phyloP scores from a whole-genome alignment of 2,113 vertebrate species.

The Pachycephala philippinensis region DNA sequence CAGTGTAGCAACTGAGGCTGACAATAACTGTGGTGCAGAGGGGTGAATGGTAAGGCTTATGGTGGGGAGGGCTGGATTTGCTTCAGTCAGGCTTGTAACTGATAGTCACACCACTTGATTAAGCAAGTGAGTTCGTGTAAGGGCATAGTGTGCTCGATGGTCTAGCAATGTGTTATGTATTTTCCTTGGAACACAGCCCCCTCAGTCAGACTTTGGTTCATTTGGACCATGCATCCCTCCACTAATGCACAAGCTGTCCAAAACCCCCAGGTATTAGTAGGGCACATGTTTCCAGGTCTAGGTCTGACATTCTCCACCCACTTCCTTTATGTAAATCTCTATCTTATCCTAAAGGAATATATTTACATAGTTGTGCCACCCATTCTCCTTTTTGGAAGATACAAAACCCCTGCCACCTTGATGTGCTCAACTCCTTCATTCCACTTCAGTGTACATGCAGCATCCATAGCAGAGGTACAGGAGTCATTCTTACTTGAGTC shows the following conservation, averaged over 20 bases:
- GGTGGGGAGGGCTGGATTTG: not conserved
- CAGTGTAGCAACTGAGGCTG: not conserved
- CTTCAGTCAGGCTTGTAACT: not conserved
- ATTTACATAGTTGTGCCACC: not conserved
- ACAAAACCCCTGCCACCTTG: not conserved
- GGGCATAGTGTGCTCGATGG: not conserved
- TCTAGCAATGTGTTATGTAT: not conserved
- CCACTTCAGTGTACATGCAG: not conserved
- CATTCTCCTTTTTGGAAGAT: not conserved
- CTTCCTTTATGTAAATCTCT: not conserved
- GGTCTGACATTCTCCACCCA: not conserved
- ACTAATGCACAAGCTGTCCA: not conserved
- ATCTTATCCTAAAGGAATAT: not conserved
- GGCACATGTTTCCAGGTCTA: not conserved
- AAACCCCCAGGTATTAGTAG: not conserved
- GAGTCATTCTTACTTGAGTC: rapidly evolving
- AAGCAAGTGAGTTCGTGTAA: not conserved
- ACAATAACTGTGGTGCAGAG: not conserved
- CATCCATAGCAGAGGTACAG: not conserved
- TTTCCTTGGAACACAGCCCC: not conserved
- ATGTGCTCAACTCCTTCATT: not conserved
- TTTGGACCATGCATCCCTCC: not conserved
- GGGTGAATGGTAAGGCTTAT: not conserved
- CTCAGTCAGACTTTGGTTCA: not conserved
- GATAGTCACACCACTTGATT: not conserved